phyloP scores from a whole-genome alignment of 2,888 invertebrate species.

The Tipula unca region DNA sequence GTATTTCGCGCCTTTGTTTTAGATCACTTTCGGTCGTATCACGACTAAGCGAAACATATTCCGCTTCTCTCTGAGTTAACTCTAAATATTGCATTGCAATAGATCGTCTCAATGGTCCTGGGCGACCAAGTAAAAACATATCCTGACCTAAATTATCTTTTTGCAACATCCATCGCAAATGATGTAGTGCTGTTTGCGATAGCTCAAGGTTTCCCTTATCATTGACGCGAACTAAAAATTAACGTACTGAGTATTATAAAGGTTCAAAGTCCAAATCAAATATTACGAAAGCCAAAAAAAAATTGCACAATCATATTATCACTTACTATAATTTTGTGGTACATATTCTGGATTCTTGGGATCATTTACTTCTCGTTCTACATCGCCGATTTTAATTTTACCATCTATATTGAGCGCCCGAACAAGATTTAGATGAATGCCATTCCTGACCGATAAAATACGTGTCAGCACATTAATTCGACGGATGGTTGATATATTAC shows the following conservation, averaged over 20 bases:
- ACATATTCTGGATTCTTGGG: constrained; percentile 71
- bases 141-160: constrained; percentile 90
- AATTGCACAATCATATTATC: not conserved
- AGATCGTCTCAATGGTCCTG: constrained; percentile 70
- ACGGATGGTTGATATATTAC: constrained; percentile 18
- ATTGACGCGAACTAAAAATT: constrained; percentile 42
- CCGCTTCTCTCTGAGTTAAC: constrained; percentile 79
- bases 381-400: constrained; percentile 64
- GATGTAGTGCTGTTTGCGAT: constrained; percentile 65
- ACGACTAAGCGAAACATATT: constrained; percentile 86
- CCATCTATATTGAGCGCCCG: constrained; percentile 44
- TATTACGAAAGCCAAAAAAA: not conserved
- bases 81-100: constrained; percentile 85
- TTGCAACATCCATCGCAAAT: constrained; percentile 93
- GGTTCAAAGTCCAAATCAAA: constrained; percentile 24
- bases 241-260: constrained; percentile 20
- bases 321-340: constrained; percentile 48
- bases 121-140: constrained; percentile 87
- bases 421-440: constrained; percentile 35
- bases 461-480: constrained; percentile 19
- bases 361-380: constrained; percentile 53
- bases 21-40: constrained; percentile 97
- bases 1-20: constrained; percentile 90
- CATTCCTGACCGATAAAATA: constrained; percentile 3
- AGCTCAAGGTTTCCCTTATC: constrained; percentile 48